A percentile compares a stretch with the other conserved stretches of the same genome.
These are phyloP conservation scores for Seriola aureovittata DNA, from an alignment of 2,113 vertebrate species.

Conservation along the genomic window DNA sequence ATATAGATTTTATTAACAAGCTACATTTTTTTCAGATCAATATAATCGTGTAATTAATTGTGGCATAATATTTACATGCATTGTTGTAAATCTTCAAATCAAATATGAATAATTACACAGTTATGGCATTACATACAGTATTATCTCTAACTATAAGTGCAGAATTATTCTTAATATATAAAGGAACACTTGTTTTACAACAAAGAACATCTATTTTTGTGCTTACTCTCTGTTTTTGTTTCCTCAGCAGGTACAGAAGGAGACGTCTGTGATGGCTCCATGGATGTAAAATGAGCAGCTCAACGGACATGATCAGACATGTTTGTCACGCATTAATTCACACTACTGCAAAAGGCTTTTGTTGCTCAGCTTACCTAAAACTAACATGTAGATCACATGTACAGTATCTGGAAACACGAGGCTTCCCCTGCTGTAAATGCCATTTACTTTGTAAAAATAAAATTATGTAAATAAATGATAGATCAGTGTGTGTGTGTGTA, in stretches of 20 bases:
- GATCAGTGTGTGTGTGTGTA: slow-evolving; percentile 12
- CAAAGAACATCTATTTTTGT: background rate
- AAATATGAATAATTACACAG: background rate
- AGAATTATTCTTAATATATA: too few species aligned
- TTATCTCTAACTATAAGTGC: background rate
- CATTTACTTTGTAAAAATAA: slow-evolving; percentile 40
- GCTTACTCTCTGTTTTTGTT: slow-evolving; percentile 7
- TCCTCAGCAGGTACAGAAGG: slow-evolving; percentile 87
- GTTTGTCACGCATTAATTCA: background rate
- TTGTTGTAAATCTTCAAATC: background rate
- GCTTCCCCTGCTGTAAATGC: slow-evolving; percentile 2
- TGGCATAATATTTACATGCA: background rate
- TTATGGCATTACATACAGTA: background rate
- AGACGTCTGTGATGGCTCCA: slow-evolving; percentile 81
- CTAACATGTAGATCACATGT: background rate
- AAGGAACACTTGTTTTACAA: background rate
- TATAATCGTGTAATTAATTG: background rate
- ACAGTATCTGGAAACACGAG: background rate
- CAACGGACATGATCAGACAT: background rate
- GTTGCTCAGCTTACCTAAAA: background rate
- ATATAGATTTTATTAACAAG: background rate
- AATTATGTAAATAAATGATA: slow-evolving; percentile 29
- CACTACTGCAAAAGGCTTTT: background rate
- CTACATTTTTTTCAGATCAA: background rate
- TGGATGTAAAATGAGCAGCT: slow-evolving; percentile 85